Evolutionary conservation across 2,113 vertebrate genomes (phyloP).

Genomic region (Illadopsis cleaveri): DNA sequence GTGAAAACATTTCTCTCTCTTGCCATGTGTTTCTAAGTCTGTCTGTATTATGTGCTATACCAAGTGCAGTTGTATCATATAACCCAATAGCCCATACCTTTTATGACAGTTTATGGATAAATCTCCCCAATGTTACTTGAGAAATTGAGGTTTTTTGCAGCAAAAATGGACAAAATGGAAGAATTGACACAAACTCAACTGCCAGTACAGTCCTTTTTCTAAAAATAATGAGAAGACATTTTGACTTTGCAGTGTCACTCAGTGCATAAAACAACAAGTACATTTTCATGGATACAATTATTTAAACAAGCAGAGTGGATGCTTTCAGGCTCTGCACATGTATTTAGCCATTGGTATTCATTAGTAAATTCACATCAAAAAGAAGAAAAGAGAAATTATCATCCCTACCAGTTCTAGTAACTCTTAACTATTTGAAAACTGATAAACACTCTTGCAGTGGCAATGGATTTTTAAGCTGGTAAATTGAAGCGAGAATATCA

Average conservation of each 20-base stretch:
- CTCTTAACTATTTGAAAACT: conserved; percentile 32
- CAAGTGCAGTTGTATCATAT: rapidly evolving
- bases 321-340: background rate
- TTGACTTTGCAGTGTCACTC: background rate
- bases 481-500: background rate
- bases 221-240: background rate
- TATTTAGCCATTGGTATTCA: background rate
- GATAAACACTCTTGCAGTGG: background rate
- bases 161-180: background rate
- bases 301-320: background rate
- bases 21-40: background rate
- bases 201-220: background rate
- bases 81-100: background rate
- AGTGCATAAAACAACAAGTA: background rate
- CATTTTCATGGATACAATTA: background rate
- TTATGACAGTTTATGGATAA: background rate
- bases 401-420: background rate
- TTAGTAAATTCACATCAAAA: background rate
- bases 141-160: background rate
- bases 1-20: background rate
- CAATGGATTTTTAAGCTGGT: background rate
- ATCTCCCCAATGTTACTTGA: background rate
- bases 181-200: background rate
- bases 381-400: background rate
- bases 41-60: background rate